Evolutionary conservation across 2,113 vertebrate genomes (phyloP), one percentile per base, ranked within the genome.

Genomic region (Dasyprocta punctata): DNA sequence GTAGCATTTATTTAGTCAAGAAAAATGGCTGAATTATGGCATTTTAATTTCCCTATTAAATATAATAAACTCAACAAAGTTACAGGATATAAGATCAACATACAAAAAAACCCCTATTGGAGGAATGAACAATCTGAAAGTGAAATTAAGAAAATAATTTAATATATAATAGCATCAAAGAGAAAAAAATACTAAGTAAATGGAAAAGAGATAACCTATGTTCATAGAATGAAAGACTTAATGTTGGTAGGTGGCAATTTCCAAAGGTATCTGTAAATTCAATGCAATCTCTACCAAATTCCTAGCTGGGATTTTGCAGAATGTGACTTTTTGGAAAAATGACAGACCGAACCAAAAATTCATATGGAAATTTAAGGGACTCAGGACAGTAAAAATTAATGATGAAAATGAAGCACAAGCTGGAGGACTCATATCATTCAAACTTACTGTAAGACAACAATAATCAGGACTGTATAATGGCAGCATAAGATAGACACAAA

Each of bases 141-240:
- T 90, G 24, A 77, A 90, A 77, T 60, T 83, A 71, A 83, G 65
- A 91, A 95, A 93, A 86, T 94, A 56, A 94, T 89, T 94, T 24
- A 69, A 41, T 11, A 49, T 56, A 63, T 26, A 82, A 78, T 69
- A 86, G 28, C n/a, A n/a, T 67, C 16, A 49, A 89, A 80, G 78
- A 86, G 56, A 75, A 71, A 80, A 84, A 86, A 65, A 75, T 71
- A 41, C 13, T 92, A n/a, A 36, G 54, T 69, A 83, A n/a, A 86
- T 36, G 24, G 20, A 84, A 80, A 86, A 13, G 73, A 47, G 5
- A 41, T 4, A 38, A 36, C 33, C 13, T 89, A 12, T 71, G 41
- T 80, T 71, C 30, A 56, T 11, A 8, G 16, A 26, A 36, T 52
- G 26, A 67, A 73, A 63, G 13, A 54, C 17, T 82, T 87, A 38